Percentiles rank a stretch among this genome's conserved stretches.
Evolutionary conservation across 2,113 vertebrate genomes (phyloP).

Genomic region (Isurus oxyrinchus): DNA sequence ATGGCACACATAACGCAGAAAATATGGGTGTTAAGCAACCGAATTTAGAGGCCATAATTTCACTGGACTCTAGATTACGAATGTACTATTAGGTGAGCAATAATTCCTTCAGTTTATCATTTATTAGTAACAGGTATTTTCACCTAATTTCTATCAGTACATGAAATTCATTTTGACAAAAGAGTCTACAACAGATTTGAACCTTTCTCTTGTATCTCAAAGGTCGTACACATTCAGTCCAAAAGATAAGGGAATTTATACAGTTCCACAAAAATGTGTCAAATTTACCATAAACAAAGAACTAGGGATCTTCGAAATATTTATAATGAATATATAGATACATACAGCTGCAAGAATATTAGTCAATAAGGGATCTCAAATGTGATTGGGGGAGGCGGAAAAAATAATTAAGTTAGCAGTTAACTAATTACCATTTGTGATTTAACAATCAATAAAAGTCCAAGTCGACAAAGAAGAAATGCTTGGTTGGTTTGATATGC

Average conservation of each 20-base stretch:
- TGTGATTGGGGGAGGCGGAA: not conserved
- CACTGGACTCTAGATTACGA: not conserved
- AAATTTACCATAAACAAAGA: not conserved
- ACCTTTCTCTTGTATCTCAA: not conserved
- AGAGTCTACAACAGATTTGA: not conserved
- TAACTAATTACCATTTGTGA: not conserved
- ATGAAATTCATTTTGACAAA: not conserved
- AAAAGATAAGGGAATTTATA: not conserved
- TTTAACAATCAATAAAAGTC: not conserved
- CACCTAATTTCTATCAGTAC: not conserved
- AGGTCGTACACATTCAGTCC: not conserved
- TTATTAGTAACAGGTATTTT: not conserved
- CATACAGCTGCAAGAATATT: not conserved
- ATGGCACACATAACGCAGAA: too few relatives aligned
- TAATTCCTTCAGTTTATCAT: not conserved
- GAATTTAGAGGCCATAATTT: not conserved
- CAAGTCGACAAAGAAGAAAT: not conserved
- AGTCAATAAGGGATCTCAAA: not conserved
- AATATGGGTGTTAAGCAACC: too few relatives aligned
- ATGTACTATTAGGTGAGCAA: not conserved
- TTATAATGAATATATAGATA: too few relatives aligned
- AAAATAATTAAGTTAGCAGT: not conserved
- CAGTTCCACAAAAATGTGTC: too few relatives aligned
- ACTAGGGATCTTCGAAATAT: not conserved
- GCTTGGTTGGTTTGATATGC: not conserved